Evolutionary conservation across 2,888 invertebrate species (phyloP), one percentile per base, ranked within the genome.

Genomic region (Thereva unica): DNA sequence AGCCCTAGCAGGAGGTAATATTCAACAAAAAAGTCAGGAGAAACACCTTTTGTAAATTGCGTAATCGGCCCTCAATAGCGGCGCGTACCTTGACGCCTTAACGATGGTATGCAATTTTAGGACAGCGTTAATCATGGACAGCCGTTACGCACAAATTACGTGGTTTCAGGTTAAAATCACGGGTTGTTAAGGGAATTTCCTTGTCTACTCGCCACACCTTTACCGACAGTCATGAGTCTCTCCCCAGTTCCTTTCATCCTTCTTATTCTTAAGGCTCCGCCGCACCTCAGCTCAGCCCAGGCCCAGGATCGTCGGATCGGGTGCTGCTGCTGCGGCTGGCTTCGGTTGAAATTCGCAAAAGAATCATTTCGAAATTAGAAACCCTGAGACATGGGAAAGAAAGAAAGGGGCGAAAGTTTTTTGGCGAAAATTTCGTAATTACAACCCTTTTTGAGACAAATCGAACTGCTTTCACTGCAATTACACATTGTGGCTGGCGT

Each of bases 81-180:
- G 40, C 37, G 37, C 47, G 35, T 35, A 59, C 10, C 57, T 23
- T 23, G 23, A 23, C 23, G 23, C 23, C 23, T 23, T 23, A 23
- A 23, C 23, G 23, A 23, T 23, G 2, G 23, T 23, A 5, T 59
- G 47, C 56, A 57, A 57, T 57, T 45, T 44, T 59, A 47, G 37
- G 10, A 38, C 57, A 37, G 35, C 34, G 35, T n/a, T 37, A 38
- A 9, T 59, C 34, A 35, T 47, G 57, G 35, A 59, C 12, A 10
- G 35, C 42, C 35, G 52, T 64, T 64, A 64, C 53, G 50, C 52
- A 44, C 35, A 64, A 64, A 64, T 64, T 64, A 64, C 35, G 34
- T 52, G 63, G 63, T 64, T 44, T 64, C 52, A 34, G 37, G 42
- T 64, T 63, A 34, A 53, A 64, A 64, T 52, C 47, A 59, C 8